Evolutionary conservation across 1,140 invertebrate genomes (phyloP), one percentile per base, ranked within the genome.

Genomic region (Atopsyche davidsoni): DNA sequence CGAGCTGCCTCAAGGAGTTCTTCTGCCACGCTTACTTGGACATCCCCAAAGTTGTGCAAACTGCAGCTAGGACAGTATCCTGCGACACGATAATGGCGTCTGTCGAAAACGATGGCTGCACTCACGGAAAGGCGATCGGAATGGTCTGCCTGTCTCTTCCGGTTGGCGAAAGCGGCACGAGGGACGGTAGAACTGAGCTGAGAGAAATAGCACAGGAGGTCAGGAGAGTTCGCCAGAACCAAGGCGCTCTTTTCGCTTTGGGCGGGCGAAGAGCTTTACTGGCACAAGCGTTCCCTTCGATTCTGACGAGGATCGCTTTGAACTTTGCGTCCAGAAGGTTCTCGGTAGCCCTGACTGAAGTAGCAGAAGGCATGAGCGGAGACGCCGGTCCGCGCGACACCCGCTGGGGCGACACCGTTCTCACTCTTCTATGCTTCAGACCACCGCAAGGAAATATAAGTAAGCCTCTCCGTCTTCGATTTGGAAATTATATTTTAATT

Each of bases 391-490:
- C 58, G 0, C 50, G 51, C 11, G 64, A 63, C 17, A 75, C 79
- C n/a, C 53, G 80, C 4, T 86, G 85, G 75, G 81, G 86, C 1
- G 81, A 87, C 36, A 73, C 77, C 23, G 75, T 89, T 0, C 75
- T 78, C 14, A 75, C 76, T 49, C 76, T 83, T 0, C 64, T 89
- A n/a, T 85, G 84, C 54, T 89, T 86, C 79, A 74, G 83, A 55
- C 86, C 87, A 19, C 84, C 85, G 2, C 86, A 88, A 65, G 84
- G 85, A 18, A 89, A 89, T 64, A 86, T 86, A 31, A 81, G 86
- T 86, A 70, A 79, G 78, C 71, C 22, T 38, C 28, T 13, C 38
- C 31, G 40, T 41, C 11, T 41, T 41, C 39, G 2, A 17, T 10
- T 38, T 17, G n/a, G 4, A 2, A 41, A 21, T 18, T 36, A 2